A percentile compares a stretch with the other conserved stretches of the same genome.
Evolutionary conservation across 2,888 invertebrate genomes (phyloP).

Genomic region (Apamea sordens): DNA sequence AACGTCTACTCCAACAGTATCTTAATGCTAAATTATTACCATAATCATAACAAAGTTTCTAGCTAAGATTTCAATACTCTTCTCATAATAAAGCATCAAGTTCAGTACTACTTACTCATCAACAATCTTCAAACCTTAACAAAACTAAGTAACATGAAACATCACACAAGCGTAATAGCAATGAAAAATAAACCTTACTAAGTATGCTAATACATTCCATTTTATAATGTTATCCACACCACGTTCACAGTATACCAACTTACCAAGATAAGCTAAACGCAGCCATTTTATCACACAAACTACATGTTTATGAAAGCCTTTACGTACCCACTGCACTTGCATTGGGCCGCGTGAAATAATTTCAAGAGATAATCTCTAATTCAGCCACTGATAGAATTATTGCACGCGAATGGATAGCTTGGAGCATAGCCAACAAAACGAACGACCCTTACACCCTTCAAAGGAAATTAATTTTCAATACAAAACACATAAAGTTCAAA

Average conservation of each 20-base stretch:
- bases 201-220: conserved; percentile 32
- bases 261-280: conserved; percentile 47
- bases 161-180: not conserved
- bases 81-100: conserved; percentile 4
- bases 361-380: conserved; percentile 79
- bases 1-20: too few relatives aligned
- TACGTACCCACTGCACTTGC: conserved; percentile 44
- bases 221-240: conserved; percentile 38
- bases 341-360: conserved; percentile 69
- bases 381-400: conserved; percentile 82
- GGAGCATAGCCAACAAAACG: conserved; percentile 74
- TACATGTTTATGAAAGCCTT: conserved; percentile 51
- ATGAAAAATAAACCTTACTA: conserved; percentile 15
- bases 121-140: not conserved
- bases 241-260: conserved; percentile 28
- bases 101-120: conserved; percentile 3
- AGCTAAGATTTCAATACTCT: not conserved
- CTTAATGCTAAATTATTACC: not conserved
- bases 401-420: conserved; percentile 78
- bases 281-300: conserved; percentile 44
- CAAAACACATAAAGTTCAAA: conserved; percentile 65
- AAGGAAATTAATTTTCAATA: conserved; percentile 70
- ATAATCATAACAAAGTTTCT: not conserved
- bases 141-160: conserved; percentile 1
- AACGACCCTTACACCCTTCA: conserved; percentile 59